Evolutionary conservation across 2,888 invertebrate species (phyloP).

Genomic region (Crematogaster levior): DNA sequence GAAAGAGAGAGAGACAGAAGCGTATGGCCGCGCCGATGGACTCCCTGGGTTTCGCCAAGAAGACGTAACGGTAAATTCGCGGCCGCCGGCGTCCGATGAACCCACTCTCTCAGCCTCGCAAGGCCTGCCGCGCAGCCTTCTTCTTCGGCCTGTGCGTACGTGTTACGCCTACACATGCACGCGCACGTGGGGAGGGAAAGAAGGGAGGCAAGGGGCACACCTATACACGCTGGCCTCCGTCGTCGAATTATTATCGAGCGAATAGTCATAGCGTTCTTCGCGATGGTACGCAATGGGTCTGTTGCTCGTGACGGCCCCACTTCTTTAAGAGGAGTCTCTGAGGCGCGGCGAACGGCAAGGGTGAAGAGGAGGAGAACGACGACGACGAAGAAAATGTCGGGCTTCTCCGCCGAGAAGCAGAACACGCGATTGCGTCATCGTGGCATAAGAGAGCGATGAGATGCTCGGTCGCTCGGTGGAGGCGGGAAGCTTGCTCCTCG

Average conservation of each 20-base stretch:
- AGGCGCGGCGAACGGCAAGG: slow-evolving; percentile 25
- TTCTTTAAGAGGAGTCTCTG: neutral
- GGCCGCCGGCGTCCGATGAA: slow-evolving; percentile 86
- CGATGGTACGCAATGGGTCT: slow-evolving; percentile 17
- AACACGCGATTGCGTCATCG: slow-evolving; percentile 80
- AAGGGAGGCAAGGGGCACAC: slow-evolving; percentile 17
- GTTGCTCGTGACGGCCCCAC: neutral
- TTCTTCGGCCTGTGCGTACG: slow-evolving; percentile 39
- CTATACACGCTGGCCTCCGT: slow-evolving; percentile 45
- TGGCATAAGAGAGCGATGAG: slow-evolving; percentile 75
- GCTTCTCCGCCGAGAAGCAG: slow-evolving; percentile 33
- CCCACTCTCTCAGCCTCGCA: slow-evolving; percentile 83
- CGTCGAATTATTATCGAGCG: slow-evolving; percentile 67
- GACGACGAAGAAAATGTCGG: slow-evolving; percentile 39
- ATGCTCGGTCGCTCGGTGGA: slow-evolving; percentile 21
- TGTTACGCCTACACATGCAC: slow-evolving; percentile 32
- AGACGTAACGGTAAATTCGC: slow-evolving; percentile 85
- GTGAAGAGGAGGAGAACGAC: neutral
- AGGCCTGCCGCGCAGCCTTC: slow-evolving; percentile 60
- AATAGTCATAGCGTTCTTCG: slow-evolving; percentile 56
- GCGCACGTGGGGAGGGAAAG: neutral
- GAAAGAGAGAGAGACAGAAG: slow-evolving; percentile 51
- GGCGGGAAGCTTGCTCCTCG: slow-evolving; percentile 70
- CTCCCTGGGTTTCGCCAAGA: slow-evolving; percentile 84
- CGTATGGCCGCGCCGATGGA: slow-evolving; percentile 65